Conservation (phyloP, 2,113 vertebrate genomes). For the Trematomus loennbergii region DNA sequence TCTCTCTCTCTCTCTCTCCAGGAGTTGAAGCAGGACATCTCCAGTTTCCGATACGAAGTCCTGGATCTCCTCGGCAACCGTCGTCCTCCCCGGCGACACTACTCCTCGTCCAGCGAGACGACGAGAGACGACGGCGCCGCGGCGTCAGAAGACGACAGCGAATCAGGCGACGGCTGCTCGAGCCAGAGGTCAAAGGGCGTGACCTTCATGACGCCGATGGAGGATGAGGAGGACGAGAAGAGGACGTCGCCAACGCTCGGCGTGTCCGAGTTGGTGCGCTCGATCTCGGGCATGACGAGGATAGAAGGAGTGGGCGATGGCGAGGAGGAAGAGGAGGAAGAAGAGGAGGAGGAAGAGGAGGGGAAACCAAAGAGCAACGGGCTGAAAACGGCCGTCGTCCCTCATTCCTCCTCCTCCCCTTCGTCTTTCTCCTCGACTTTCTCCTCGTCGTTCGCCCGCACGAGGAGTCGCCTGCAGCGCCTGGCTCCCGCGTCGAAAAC, state of each 20-base stretch:
- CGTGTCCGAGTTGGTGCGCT: constrained; percentile 90
- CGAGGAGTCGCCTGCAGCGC: constrained; percentile 86
- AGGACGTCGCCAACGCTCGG: constrained; percentile 84
- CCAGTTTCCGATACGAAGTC: constrained; percentile 98
- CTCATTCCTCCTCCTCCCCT: constrained; percentile 66
- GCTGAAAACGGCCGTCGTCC: constrained; percentile 85
- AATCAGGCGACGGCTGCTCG: constrained; percentile 79
- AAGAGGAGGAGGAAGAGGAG: constrained; percentile 78
- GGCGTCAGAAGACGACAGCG: constrained; percentile 80
- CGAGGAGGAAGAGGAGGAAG: constrained; percentile 41
- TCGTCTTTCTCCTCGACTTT: constrained; percentile 73
- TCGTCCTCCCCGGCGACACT: constrained; percentile 91
- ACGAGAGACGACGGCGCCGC: constrained; percentile 84
- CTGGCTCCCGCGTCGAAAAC: constrained; percentile 84
- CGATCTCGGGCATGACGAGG: constrained; percentile 86
- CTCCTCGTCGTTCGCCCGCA: constrained; percentile 84
- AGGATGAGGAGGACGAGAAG: constrained; percentile 77
- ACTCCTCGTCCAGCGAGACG: constrained; percentile 92
- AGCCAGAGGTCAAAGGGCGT: constrained; percentile 72
- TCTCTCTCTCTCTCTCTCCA: constrained; percentile 61
- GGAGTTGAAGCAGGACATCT: constrained; percentile 98
- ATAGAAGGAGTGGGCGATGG: constrained; percentile 33
- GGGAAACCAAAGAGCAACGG: constrained; percentile 93
- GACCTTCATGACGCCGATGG: constrained; percentile 73
- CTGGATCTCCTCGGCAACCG: constrained; percentile 95